These are phyloP conservation scores for Acrocera orbiculus DNA, from an alignment of 2,888 invertebrate species.

Conservation along the genomic window DNA sequence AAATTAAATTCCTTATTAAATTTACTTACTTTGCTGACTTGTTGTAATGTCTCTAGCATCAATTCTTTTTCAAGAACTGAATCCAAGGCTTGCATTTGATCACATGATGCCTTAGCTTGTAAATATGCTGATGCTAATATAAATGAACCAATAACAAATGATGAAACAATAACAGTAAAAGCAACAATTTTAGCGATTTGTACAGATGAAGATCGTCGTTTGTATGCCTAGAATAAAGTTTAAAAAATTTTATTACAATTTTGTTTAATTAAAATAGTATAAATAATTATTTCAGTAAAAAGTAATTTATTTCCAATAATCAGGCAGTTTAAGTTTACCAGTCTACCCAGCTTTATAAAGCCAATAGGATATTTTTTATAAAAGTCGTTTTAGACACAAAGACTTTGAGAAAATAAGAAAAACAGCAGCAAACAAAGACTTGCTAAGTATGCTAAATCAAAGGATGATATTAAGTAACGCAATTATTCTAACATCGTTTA, in stretches of 20 bases:
- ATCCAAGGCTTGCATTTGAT: constrained; percentile 51
- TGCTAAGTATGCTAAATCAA: too few species aligned
- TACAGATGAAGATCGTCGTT: constrained; percentile 55
- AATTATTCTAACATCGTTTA: too few species aligned
- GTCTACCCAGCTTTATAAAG: too few species aligned
- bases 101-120: constrained; percentile 62
- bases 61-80: constrained; percentile 50
- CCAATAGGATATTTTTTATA: too few species aligned
- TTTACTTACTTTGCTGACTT: constrained; percentile 42
- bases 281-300: too few species aligned
- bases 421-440: too few species aligned
- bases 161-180: constrained; percentile 61
- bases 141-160: constrained; percentile 64
- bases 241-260: constrained; percentile 7
- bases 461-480: too few species aligned
- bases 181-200: constrained; percentile 77
- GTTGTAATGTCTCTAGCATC: constrained; percentile 49
- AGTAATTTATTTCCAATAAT: too few species aligned
- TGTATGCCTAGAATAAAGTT: constrained; percentile 50
- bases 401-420: too few species aligned
- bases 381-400: too few species aligned
- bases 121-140: constrained; percentile 72
- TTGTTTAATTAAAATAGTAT: too few species aligned
- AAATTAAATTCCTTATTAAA: not conserved
- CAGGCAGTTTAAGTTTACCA: too few species aligned